Conservation (phyloP, 2,888 invertebrate species). For the Macrophya annulata region DNA sequence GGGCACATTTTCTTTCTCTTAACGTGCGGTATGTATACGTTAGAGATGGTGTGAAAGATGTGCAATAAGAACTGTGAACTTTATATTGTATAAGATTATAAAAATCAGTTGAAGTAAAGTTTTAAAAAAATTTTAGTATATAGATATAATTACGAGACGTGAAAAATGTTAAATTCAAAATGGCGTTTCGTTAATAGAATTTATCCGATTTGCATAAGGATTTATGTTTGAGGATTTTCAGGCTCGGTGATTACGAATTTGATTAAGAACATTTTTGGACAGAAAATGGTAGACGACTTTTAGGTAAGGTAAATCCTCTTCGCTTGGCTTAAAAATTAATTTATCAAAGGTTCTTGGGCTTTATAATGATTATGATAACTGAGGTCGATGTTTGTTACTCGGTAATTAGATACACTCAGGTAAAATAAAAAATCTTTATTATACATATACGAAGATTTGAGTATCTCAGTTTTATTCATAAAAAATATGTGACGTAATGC, state of each 20-base stretch:
- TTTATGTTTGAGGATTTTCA: slow-evolving; percentile 1
- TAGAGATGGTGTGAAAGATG: not conserved
- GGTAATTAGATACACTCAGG: slow-evolving; percentile 1
- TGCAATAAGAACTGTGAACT: not conserved
- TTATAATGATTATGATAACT: not conserved
- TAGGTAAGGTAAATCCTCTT: not conserved
- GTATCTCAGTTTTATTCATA: not conserved
- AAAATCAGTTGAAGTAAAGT: not conserved
- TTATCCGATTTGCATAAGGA: slow-evolving; percentile 18
- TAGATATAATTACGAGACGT: not conserved
- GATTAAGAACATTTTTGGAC: slow-evolving; percentile 9
- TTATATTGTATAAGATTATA: not conserved
- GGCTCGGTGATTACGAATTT: slow-evolving; percentile 17
- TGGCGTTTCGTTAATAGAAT: slow-evolving; percentile 6
- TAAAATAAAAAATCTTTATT: not conserved
- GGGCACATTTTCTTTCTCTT: not conserved
- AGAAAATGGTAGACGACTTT: not conserved
- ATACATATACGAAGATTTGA: not conserved
- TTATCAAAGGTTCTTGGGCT: not conserved
- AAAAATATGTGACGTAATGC: too few relatives aligned
- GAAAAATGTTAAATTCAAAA: slow-evolving; percentile 1
- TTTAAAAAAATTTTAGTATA: not conserved
- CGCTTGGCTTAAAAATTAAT: slow-evolving; percentile 6
- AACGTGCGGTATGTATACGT: not conserved
- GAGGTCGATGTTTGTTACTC: not conserved